phyloP scores from a whole-genome alignment of 2,888 invertebrate species.

The Ommatoiulus sabulosus region DNA sequence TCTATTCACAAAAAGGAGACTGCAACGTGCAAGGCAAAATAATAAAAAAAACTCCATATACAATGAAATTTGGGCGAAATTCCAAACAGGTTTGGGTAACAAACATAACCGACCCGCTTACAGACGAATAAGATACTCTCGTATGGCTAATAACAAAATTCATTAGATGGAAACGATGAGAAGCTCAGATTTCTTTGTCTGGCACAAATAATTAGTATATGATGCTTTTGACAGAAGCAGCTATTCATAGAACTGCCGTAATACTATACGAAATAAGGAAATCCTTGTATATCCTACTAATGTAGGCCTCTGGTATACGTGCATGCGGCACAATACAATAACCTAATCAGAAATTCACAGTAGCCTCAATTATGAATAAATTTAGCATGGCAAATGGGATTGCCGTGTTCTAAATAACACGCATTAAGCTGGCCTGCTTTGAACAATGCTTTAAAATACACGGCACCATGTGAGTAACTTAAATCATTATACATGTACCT shows the following conservation, averaged over 20 bases:
- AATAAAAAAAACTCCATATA: not conserved
- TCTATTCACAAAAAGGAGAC: not conserved
- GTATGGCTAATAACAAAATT: not conserved
- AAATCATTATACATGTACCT: not conserved
- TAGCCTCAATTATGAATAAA: not conserved
- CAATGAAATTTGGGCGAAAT: not conserved
- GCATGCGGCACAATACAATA: not conserved
- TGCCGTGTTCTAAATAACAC: not conserved
- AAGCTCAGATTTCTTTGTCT: not conserved
- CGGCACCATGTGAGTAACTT: not conserved
- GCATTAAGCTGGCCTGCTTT: not conserved
- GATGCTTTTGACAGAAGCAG: not conserved
- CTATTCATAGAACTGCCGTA: not conserved
- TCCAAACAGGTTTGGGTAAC: not conserved
- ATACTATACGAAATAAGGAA: not conserved
- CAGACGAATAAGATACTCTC: not conserved
- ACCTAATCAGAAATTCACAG: not conserved
- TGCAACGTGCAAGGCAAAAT: not conserved
- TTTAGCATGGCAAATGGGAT: not conserved
- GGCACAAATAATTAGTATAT: not conserved
- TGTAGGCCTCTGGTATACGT: not conserved
- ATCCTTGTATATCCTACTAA: not conserved
- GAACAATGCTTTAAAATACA: not conserved
- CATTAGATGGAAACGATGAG: not conserved
- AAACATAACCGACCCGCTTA: not conserved